These are phyloP conservation scores for Ectobius pallidus DNA, from an alignment of 2,888 invertebrate genomes.

Conservation along the genomic window DNA sequence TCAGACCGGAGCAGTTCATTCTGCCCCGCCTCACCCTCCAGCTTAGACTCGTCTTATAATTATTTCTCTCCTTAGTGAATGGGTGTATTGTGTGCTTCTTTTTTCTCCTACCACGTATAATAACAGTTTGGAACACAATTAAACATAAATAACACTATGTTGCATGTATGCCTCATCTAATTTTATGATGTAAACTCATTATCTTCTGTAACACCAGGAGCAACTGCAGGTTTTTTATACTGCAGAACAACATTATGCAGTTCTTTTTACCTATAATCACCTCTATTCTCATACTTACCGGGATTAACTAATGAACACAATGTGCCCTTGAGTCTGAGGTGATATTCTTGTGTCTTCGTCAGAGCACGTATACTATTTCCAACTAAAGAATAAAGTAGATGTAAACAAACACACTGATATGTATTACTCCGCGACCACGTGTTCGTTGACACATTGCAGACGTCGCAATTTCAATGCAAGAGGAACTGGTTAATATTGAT, in stretches of 20 bases:
- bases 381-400: too few relatives aligned
- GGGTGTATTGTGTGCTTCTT: not conserved
- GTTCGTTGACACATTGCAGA: too few relatives aligned
- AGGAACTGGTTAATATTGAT: too few relatives aligned
- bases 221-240: not conserved
- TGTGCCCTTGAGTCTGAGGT: too few relatives aligned
- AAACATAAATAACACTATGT: conserved; percentile 19
- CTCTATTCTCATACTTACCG: too few relatives aligned
- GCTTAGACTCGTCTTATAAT: not conserved
- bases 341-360: too few relatives aligned
- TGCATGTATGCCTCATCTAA: conserved; percentile 15
- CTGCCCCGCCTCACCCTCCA: not conserved
- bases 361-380: too few relatives aligned
- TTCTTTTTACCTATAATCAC: too few relatives aligned
- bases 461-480: too few relatives aligned
- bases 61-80: not conserved
- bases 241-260: not conserved
- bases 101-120: not conserved
- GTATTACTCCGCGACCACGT: too few relatives aligned
- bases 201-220: conserved; percentile 25
- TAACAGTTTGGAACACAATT: conserved; percentile 8
- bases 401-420: too few relatives aligned
- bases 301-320: too few relatives aligned
- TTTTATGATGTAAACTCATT: conserved; percentile 26
- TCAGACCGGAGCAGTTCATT: not conserved